Percentiles rank a stretch among this genome's conserved stretches.
Conservation (phyloP, 2,113 vertebrate genomes). For the Chamaetylas fuelleborni region DNA sequence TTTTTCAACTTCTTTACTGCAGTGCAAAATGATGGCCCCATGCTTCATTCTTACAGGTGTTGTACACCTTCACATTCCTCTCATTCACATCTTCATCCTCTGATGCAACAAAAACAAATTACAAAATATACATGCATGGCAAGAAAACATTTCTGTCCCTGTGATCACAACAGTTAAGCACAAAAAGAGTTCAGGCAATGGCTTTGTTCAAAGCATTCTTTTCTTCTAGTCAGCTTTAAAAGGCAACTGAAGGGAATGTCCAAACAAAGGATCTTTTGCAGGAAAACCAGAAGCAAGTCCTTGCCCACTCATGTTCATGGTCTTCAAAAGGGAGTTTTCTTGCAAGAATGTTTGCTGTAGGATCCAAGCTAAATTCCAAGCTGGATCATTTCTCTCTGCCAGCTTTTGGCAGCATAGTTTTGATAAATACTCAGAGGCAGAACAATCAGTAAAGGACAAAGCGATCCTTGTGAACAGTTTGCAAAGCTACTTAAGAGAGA, state of each 20-base stretch:
- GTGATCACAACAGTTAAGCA: background rate
- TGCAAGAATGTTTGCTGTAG: conserved; percentile 9
- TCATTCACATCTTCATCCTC: background rate
- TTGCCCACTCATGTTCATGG: background rate
- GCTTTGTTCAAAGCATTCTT: conserved; percentile 47
- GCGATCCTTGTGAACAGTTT: background rate
- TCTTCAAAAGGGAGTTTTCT: background rate
- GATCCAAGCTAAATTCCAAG: conserved; percentile 45
- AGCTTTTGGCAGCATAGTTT: conserved; percentile 11
- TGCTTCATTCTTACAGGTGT: background rate
- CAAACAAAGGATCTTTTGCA: conserved; percentile 37
- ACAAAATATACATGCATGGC: background rate
- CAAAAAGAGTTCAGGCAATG: background rate
- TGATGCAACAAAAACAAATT: background rate
- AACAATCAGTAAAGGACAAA: conserved; percentile 36
- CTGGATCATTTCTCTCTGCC: conserved; percentile 7
- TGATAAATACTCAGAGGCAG: background rate
- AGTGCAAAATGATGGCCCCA: background rate
- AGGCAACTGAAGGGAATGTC: conserved; percentile 5
- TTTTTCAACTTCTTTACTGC: background rate
- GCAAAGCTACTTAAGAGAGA: conserved; percentile 9
- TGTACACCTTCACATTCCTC: background rate
- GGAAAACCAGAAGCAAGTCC: conserved; percentile 2
- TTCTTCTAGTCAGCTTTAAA: background rate
- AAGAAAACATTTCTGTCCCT: background rate